Conservation (phyloP, 1,140 invertebrate species). For the Musca domestica region DNA sequence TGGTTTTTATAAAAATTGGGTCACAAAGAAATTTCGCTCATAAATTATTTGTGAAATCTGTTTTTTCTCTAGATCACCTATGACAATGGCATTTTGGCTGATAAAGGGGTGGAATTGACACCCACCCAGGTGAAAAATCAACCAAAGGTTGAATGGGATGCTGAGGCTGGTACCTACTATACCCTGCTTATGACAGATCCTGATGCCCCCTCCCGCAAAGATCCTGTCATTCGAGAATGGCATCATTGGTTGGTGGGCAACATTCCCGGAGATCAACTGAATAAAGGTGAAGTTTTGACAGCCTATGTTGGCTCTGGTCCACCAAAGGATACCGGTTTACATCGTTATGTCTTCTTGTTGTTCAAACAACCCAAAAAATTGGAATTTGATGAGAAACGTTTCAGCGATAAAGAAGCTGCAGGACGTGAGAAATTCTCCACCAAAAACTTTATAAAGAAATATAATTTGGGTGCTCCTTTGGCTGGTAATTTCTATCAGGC, state of each 20-base stretch:
- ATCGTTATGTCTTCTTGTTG: conserved; percentile 86
- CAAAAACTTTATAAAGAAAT: conserved; percentile 77
- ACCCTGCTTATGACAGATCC: conserved; percentile 68
- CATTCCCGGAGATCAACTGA: conserved; percentile 76
- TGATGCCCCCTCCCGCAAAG: conserved; percentile 66
- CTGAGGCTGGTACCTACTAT: conserved; percentile 64
- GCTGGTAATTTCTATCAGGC: conserved; percentile 89
- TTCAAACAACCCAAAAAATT: conserved; percentile 69
- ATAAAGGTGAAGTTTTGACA: conserved; percentile 73
- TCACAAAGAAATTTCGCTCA: background rate
- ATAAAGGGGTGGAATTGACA: conserved; percentile 67
- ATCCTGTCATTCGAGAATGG: conserved; percentile 80
- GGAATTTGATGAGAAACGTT: conserved; percentile 46
- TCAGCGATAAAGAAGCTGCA: conserved; percentile 58
- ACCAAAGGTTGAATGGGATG: conserved; percentile 66
- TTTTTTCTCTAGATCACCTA: background rate
- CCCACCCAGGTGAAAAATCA: conserved; percentile 69
- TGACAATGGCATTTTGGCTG: conserved; percentile 58
- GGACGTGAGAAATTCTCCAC: conserved; percentile 74
- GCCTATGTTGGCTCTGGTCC: conserved; percentile 85
- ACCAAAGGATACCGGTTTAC: conserved; percentile 77
- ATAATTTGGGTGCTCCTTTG: conserved; percentile 75
- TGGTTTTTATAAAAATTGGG: background rate
- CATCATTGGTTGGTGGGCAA: conserved; percentile 92
- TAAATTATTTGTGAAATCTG: background rate